Conservation (phyloP, 2,113 vertebrate species). For the Phylloscopus trochiloides region DNA sequence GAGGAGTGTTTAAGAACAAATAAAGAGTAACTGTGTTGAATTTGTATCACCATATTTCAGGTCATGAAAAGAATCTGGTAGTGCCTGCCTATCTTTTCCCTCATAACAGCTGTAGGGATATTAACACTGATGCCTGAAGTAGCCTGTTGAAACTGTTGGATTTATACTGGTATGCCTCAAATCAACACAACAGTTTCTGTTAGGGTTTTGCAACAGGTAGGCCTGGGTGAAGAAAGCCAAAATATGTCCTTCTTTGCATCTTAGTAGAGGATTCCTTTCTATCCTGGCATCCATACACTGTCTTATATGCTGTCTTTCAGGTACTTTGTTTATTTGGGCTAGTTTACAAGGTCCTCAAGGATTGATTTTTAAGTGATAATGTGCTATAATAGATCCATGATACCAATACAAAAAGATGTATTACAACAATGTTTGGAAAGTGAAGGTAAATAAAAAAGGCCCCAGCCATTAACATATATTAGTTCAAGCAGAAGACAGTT, state of each 20-base stretch:
- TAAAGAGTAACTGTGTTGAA: neutral
- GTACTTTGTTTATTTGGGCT: neutral
- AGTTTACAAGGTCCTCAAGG: neutral
- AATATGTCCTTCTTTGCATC: neutral
- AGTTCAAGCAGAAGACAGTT: neutral
- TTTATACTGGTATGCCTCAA: neutral
- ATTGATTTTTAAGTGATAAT: neutral
- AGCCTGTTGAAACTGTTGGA: neutral
- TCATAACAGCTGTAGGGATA: neutral
- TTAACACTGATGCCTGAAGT: neutral
- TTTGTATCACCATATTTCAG: neutral
- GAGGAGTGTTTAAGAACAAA: neutral
- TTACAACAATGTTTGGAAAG: neutral
- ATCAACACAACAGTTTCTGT: neutral
- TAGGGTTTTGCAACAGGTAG: neutral
- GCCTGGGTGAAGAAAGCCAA: neutral
- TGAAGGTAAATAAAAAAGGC: neutral
- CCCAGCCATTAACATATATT: neutral
- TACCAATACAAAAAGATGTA: neutral
- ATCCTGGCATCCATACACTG: neutral
- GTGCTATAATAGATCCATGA: neutral
- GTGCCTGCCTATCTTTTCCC: neutral
- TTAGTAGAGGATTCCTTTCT: neutral
- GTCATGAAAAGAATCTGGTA: neutral
- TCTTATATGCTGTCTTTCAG: neutral